Base-by-base conservation (phyloP, 2,888 invertebrate genomes). In the Pandemis cinnamomeana region DNA sequence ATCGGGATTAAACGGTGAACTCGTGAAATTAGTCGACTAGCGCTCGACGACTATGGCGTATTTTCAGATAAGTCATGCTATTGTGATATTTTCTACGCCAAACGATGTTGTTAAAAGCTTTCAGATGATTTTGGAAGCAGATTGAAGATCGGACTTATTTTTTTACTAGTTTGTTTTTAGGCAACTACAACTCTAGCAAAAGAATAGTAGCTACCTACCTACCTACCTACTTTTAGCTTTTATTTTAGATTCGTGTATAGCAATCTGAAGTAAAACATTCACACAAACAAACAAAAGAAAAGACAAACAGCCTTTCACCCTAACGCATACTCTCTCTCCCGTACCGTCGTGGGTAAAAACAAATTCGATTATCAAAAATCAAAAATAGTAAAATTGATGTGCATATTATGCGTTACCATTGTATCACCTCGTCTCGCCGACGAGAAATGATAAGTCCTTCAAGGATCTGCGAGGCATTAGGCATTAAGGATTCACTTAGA, bases 401-500 rank as follows among this genome's bases (percentile, higher is more conserved):
- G 71, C 27, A 27, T 67, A 70, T 67, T 72, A 66, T 61, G 60
- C 74, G 60, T 75, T 36, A 53, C 67, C 75, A 62, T 66, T 53
- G 46, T 71, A 75, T 69, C 27, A 60, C 71, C 55, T 61, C 73
- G 71, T 55, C 67, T 36, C 60, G 78, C 51, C 75, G 78, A 78
- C 80, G 83, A 82, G 84, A 83, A 81, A 84, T 82, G 80, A 79
- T 85, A 84, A 85, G 81, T 81, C 83, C 79, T 79, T 77, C 77
- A 74, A 80, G 78, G 76, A 78, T 77, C 81, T 80, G 77, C 77
- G 78, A 75, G 78, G 83, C 80, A 73, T 73, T 68, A 72, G 67
- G 58, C 70, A 83, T 87, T 83, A 86, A 83, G 82, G 80, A 84
- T 86, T 86, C 86, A 86, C 86, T 89, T 81, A 81, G 71, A 78